phyloP scores from a whole-genome alignment of 2,888 invertebrate genomes.

The Andrena minutula region DNA sequence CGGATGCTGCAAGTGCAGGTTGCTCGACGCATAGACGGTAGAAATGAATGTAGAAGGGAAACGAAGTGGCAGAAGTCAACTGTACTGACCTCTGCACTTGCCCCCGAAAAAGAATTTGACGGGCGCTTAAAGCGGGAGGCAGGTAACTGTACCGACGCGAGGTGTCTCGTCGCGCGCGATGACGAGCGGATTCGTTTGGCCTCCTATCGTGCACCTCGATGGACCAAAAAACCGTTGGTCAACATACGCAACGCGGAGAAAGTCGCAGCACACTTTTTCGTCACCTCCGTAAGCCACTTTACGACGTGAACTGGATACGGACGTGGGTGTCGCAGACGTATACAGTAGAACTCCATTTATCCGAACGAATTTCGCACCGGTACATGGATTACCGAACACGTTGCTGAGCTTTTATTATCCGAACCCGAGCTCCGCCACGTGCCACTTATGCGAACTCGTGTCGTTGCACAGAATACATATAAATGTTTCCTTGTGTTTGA shows the following conservation, averaged over 20 bases:
- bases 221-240: conserved; percentile 77
- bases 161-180: conserved; percentile 28
- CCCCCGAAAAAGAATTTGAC: conserved; percentile 36
- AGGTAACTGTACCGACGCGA: conserved; percentile 59
- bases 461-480: background rate
- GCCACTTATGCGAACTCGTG: background rate
- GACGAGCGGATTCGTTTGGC: conserved; percentile 65
- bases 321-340: conserved; percentile 33
- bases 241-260: conserved; percentile 74
- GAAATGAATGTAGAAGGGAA: background rate
- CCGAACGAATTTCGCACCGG: too few species aligned
- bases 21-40: background rate
- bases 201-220: conserved; percentile 70
- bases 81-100: conserved; percentile 15
- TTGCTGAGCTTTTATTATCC: too few species aligned
- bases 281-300: conserved; percentile 58
- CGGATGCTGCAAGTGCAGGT: background rate
- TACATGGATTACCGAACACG: too few species aligned
- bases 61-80: background rate
- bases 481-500: background rate
- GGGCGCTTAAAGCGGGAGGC: conserved; percentile 24
- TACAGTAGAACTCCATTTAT: too few species aligned
- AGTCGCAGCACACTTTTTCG: conserved; percentile 78
- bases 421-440: too few species aligned
- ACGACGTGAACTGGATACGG: conserved; percentile 21